Percentiles rank a stretch among this genome's conserved stretches.
Conservation (phyloP, 2,113 vertebrate genomes). For the Butastur rufipennis region DNA sequence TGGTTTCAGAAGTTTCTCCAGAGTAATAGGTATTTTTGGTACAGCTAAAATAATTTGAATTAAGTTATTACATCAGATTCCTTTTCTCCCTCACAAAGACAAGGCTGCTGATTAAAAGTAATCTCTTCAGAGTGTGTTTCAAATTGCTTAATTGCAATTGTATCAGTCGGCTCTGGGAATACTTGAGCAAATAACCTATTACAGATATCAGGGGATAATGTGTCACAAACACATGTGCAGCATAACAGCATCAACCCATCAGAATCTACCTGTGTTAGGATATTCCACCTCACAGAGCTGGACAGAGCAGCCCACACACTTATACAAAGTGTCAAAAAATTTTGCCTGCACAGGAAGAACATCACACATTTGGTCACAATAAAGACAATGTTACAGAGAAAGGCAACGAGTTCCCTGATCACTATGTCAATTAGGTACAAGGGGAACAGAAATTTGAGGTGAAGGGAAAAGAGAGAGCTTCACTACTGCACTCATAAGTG, state of each 20-base stretch:
- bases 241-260: background rate
- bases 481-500: background rate
- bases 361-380: background rate
- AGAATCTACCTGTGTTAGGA: background rate
- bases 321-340: background rate
- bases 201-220: background rate
- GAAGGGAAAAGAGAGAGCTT: background rate
- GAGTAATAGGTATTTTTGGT: background rate
- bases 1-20: background rate
- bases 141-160: background rate
- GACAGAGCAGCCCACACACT: background rate
- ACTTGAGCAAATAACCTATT: background rate
- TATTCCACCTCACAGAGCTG: background rate
- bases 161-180: background rate
- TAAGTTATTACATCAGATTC: background rate
- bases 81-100: background rate
- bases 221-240: background rate
- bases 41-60: background rate
- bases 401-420: background rate
- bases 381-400: background rate
- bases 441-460: background rate
- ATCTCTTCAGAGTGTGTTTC: background rate
- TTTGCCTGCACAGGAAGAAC: background rate
- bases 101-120: background rate
- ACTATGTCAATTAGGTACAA: background rate